These are phyloP conservation scores for Myotis davidii DNA, from an alignment of 2,113 vertebrate genomes.

Conservation along the genomic window DNA sequence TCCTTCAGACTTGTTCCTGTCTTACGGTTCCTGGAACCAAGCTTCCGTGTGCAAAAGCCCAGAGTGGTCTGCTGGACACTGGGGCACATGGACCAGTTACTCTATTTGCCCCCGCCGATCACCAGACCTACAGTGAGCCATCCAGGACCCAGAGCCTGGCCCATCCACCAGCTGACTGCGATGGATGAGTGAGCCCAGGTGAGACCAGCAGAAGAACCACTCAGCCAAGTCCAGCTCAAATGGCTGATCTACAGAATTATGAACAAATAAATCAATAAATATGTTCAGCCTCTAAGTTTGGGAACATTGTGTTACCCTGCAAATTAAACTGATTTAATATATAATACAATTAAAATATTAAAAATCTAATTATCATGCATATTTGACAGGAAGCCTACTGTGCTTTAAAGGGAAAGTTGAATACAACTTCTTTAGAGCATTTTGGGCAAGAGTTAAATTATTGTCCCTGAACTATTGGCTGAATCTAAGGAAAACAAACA, in stretches of 20 bases:
- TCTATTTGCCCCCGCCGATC: background rate
- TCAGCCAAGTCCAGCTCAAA: background rate
- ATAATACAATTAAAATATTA: background rate
- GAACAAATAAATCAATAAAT: background rate
- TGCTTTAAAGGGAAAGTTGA: background rate
- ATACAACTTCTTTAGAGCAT: background rate
- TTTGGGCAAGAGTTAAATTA: background rate
- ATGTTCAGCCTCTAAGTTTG: background rate
- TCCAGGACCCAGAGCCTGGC: background rate
- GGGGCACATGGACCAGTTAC: background rate
- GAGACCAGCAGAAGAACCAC: background rate
- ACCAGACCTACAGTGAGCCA: background rate
- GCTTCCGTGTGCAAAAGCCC: background rate
- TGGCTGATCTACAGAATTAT: background rate
- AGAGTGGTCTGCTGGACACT: background rate
- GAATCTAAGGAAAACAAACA: background rate
- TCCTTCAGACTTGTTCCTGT: background rate
- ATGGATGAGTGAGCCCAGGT: background rate
- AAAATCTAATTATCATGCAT: background rate
- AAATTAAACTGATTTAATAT: slow-evolving; percentile 30
- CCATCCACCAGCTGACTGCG: background rate
- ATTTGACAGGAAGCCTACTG: background rate
- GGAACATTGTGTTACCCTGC: background rate
- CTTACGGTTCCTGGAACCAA: background rate
- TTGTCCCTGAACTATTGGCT: background rate